These are phyloP conservation scores for Oncopodura yosiiana DNA, from an alignment of 1,140 invertebrate species.

Conservation along the genomic window DNA sequence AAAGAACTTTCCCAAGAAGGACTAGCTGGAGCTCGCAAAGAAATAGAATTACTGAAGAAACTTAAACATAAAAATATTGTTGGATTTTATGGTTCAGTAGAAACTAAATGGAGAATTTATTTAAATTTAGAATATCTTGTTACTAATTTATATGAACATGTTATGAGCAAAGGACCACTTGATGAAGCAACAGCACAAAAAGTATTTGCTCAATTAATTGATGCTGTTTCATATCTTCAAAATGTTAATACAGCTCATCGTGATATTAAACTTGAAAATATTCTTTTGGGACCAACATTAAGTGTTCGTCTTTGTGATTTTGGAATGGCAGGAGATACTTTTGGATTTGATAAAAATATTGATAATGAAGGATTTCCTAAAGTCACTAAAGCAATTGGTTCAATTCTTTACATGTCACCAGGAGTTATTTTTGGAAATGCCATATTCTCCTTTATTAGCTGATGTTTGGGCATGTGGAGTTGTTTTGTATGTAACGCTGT, in stretches of 20 bases:
- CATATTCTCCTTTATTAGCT: conserved; percentile 8
- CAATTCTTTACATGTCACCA: conserved; percentile 8
- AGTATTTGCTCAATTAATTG: conserved; percentile 4
- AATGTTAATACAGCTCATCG: neutral
- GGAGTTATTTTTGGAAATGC: neutral
- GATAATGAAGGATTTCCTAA: no score
- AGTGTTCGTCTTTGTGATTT: conserved; percentile 10
- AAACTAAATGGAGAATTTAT: neutral
- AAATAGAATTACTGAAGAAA: neutral
- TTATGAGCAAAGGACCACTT: neutral
- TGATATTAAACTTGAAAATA: conserved; percentile 10
- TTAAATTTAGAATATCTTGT: conserved; percentile 1
- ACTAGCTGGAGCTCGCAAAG: neutral
- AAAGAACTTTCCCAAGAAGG: neutral
- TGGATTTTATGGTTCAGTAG: conserved; percentile 6
- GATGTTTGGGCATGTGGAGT: conserved; percentile 13
- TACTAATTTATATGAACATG: neutral
- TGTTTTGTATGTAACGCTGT: neutral
- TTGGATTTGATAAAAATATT: no score
- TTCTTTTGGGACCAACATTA: neutral
- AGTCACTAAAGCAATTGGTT: no score
- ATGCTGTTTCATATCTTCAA: conserved; percentile 2
- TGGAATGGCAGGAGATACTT: conserved; percentile 12
- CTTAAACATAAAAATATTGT: conserved; percentile 9
- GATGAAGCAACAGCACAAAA: neutral